Conservation (phyloP, 2,888 invertebrate species). For the Branchellion lobata region DNA sequence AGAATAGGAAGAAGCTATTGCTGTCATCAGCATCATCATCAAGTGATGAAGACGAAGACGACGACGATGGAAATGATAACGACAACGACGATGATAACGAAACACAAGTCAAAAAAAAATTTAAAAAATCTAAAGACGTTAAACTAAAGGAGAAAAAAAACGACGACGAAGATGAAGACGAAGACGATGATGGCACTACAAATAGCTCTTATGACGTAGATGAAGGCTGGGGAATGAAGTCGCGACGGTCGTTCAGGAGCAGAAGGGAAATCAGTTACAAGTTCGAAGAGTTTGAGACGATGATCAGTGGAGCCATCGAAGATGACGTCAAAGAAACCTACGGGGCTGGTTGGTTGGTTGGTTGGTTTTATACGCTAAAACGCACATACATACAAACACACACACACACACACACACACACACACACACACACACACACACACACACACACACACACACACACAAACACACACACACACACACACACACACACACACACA, state of each 20-base stretch:
- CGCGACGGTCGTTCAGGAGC: constrained; percentile 71
- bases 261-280: constrained; percentile 72
- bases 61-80: constrained; percentile 21
- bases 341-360: constrained; percentile 18
- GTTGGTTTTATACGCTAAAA: too few species aligned
- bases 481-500: too few species aligned
- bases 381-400: too few species aligned
- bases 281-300: constrained; percentile 89
- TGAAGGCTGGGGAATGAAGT: constrained; percentile 51
- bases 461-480: too few species aligned
- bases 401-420: too few species aligned
- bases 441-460: too few species aligned
- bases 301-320: constrained; percentile 81
- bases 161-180: constrained; percentile 47
- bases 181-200: constrained; percentile 29
- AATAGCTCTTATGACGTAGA: constrained; percentile 35
- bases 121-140: constrained; percentile 17
- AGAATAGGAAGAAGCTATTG: too few species aligned
- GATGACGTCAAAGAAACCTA: constrained; percentile 55
- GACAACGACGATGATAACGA: constrained; percentile 71
- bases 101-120: constrained; percentile 8
- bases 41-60: constrained; percentile 30
- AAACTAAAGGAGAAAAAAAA: constrained; percentile 66
- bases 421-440: too few species aligned
- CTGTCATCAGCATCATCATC: not conserved